Evolutionary conservation across 2,888 invertebrate species (phyloP).

Genomic region (Balanococcus diminutus): DNA sequence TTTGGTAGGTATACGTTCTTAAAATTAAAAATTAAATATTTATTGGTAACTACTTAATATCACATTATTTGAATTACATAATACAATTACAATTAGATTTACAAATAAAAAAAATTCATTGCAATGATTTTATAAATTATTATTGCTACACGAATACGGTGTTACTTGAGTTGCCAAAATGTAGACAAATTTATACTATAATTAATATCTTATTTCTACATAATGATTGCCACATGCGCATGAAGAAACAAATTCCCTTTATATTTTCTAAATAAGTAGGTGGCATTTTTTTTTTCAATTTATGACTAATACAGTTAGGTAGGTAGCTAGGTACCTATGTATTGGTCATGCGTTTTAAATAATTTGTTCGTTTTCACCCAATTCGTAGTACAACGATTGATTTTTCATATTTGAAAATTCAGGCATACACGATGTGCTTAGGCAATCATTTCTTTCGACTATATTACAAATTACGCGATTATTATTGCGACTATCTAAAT

Average conservation of each 20-base stretch:
- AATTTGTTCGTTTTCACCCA: constrained; percentile 49
- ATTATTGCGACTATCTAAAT: constrained; percentile 45
- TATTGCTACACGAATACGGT: not conserved
- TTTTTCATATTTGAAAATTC: constrained; percentile 18
- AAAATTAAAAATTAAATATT: not conserved
- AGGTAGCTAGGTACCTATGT: not conserved
- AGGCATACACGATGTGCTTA: not conserved
- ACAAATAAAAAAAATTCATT: not conserved
- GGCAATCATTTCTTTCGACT: constrained; percentile 1
- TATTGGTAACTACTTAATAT: constrained; percentile 51
- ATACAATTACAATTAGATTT: not conserved
- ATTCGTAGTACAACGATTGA: constrained; percentile 44
- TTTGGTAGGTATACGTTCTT: not conserved
- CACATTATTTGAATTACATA: constrained; percentile 36
- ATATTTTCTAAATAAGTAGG: not conserved
- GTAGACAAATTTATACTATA: not conserved
- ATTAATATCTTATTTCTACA: not conserved
- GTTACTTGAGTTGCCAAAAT: not conserved
- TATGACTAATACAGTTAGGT: not conserved
- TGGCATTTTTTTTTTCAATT: no score
- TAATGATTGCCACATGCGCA: not conserved
- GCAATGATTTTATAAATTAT: constrained; percentile 5
- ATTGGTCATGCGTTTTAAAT: not conserved
- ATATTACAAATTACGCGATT: constrained; percentile 23
- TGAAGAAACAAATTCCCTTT: not conserved